phyloP scores from a whole-genome alignment of 2,797 vertebrate species.

The Gadopsis bispinosus region DNA sequence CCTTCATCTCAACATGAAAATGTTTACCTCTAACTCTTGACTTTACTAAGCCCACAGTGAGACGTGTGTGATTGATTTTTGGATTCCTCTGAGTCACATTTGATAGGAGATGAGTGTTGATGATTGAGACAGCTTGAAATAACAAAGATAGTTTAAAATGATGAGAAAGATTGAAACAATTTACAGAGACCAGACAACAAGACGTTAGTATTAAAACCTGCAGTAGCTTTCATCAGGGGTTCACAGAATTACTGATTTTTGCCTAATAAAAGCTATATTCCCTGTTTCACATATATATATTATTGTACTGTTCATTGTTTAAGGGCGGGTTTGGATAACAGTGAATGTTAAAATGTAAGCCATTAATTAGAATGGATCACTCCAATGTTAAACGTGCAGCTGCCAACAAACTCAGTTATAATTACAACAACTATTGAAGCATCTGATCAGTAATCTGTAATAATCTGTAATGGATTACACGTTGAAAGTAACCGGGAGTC shows the following conservation, averaged over 20 bases:
- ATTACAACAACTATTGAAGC: conserved; percentile 23
- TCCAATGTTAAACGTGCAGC: background rate
- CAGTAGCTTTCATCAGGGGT: too few relatives aligned
- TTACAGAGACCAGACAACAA: background rate
- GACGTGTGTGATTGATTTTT: background rate
- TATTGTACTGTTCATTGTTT: background rate
- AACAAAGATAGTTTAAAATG: background rate
- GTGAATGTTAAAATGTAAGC: background rate
- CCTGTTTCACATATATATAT: background rate
- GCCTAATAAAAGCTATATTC: background rate
- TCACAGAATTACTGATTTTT: too few relatives aligned
- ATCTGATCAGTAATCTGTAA: conserved; percentile 56
- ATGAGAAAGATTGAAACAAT: background rate
- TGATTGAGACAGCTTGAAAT: background rate
- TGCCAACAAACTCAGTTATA: background rate
- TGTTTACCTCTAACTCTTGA: background rate
- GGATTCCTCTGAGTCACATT: background rate
- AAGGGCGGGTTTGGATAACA: too few relatives aligned
- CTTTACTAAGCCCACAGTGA: too few relatives aligned
- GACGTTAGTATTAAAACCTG: background rate
- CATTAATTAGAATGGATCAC: background rate
- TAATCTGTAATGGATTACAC: conserved; percentile 71
- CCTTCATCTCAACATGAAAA: background rate
- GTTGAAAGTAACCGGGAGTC: conserved; percentile 58
- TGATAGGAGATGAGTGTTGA: background rate